phyloP scores from a whole-genome alignment of 37 sponge, comb jelly and placozoan species.

The Beroe forskalii region DNA sequence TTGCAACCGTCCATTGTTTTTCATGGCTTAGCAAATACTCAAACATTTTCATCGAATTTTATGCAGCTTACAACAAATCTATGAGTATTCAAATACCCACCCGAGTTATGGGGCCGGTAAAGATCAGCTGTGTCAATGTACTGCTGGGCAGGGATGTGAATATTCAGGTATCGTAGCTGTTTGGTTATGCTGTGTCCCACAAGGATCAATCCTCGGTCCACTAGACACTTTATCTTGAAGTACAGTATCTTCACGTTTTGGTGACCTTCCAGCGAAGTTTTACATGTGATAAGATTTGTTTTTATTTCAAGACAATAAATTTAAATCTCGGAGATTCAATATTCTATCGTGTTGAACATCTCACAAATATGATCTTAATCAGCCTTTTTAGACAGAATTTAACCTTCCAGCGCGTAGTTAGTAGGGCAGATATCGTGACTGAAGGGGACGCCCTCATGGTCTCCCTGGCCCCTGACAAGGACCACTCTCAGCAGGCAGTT shows the following conservation, averaged over 20 bases:
- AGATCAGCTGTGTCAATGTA: slow-evolving; percentile 54
- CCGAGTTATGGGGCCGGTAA: slow-evolving; percentile 15
- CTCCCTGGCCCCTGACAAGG: slow-evolving; percentile 44
- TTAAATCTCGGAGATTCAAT: not conserved
- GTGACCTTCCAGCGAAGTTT: slow-evolving; percentile 41
- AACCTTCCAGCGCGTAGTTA: not conserved
- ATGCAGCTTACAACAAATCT: no score
- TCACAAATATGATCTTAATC: not conserved
- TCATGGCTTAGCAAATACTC: no score
- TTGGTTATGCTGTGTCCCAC: slow-evolving; percentile 65
- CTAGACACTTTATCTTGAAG: slow-evolving; percentile 57
- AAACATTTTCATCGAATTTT: no score
- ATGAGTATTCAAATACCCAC: no score
- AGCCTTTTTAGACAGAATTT: not conserved
- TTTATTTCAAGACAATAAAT: not conserved
- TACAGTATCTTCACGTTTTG: slow-evolving; percentile 48
- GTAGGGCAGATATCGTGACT: slow-evolving; percentile 57
- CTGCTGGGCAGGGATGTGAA: slow-evolving; percentile 42
- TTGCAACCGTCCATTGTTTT: no score
- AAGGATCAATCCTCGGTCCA: slow-evolving; percentile 35
- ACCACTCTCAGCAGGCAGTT: slow-evolving; percentile 42
- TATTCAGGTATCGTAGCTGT: slow-evolving; percentile 43
- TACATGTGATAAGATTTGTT: not conserved
- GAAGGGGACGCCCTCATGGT: slow-evolving; percentile 52
- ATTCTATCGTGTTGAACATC: not conserved